Conservation (phyloP, 2,113 vertebrate genomes). For the Perccottus glenii region DNA sequence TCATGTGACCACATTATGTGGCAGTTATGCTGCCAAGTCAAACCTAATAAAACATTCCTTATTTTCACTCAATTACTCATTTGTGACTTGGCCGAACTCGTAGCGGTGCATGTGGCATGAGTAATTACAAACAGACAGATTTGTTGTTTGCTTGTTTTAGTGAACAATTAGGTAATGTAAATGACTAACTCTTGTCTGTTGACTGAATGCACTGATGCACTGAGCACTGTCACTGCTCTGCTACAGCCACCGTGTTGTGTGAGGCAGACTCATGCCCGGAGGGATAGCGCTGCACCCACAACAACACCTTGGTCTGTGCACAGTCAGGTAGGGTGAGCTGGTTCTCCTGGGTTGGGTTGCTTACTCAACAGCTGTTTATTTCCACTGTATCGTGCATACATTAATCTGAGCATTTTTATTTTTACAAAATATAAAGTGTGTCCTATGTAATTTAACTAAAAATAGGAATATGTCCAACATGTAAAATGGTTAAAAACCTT, state of each 20-base stretch:
- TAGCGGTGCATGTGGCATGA: conserved; percentile 21
- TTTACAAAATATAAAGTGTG: too few relatives aligned
- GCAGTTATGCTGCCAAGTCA: conserved; percentile 29
- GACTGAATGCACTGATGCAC: conserved; percentile 47
- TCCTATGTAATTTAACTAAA: too few relatives aligned
- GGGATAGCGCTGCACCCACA: conserved; percentile 58
- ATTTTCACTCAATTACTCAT: conserved; percentile 50
- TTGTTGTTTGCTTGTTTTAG: conserved; percentile 29
- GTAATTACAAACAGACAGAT: conserved; percentile 36
- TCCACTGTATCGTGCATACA: neutral
- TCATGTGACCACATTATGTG: conserved; percentile 13
- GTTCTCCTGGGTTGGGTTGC: conserved; percentile 50
- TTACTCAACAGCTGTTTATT: conserved; percentile 19
- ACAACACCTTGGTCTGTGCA: conserved; percentile 52
- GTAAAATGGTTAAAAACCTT: too few relatives aligned
- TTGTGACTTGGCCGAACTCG: conserved; percentile 18
- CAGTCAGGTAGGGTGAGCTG: conserved; percentile 46
- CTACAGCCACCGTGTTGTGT: conserved; percentile 28
- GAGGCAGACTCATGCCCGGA: conserved; percentile 35
- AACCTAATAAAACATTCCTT: conserved; percentile 16
- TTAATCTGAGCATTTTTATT: too few relatives aligned
- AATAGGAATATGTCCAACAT: too few relatives aligned
- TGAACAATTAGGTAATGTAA: conserved; percentile 25
- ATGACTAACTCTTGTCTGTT: conserved; percentile 54
- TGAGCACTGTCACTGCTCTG: conserved; percentile 28